These are phyloP conservation scores for honey bee (Apis mellifera) DNA, from an alignment of 1,140 invertebrate species.

Conservation along the genomic window DNA sequence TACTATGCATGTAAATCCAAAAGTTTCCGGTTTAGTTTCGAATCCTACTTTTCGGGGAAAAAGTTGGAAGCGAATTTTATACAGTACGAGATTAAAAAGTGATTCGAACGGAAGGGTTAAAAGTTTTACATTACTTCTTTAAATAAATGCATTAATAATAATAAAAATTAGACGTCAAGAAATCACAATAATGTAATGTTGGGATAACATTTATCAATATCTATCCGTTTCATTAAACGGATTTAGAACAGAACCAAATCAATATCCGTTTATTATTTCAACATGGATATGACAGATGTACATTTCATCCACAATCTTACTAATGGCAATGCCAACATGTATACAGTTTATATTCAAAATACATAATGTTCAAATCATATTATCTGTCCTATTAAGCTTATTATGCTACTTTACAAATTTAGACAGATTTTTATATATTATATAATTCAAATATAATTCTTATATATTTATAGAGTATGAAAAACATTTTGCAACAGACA, in stretches of 20 bases:
- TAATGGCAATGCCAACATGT: background rate
- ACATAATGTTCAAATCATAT: background rate
- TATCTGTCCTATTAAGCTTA: background rate
- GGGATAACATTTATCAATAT: background rate
- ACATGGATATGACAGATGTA: background rate
- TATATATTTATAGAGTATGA: too few relatives aligned
- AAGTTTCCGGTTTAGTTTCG: conserved; percentile 8
- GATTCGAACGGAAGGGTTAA: background rate
- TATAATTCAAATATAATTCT: too few relatives aligned
- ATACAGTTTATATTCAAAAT: background rate
- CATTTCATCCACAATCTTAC: background rate
- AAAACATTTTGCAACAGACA: too few relatives aligned
- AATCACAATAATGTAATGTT: background rate
- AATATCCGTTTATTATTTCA: conserved; percentile 1
- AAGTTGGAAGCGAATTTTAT: conserved; percentile 10
- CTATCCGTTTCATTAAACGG: background rate
- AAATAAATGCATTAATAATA: background rate
- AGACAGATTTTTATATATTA: background rate
- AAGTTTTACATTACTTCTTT: background rate
- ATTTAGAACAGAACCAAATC: background rate
- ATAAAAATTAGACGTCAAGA: background rate
- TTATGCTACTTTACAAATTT: background rate
- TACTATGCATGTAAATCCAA: background rate
- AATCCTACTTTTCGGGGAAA: background rate
- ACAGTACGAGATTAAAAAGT: background rate